Base-by-base conservation (phyloP, 2,888 invertebrate genomes). In the Resseliella maxima region DNA sequence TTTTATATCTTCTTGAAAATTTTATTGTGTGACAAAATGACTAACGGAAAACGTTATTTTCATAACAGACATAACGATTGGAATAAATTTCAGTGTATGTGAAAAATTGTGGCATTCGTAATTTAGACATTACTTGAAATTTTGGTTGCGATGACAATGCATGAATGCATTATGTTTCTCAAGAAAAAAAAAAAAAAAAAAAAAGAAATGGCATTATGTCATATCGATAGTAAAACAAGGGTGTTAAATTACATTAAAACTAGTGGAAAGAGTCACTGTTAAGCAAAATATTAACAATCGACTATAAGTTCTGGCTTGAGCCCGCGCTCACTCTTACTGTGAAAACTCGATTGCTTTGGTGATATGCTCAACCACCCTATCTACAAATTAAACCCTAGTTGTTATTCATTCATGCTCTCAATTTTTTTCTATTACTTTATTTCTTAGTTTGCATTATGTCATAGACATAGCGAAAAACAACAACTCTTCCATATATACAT, bases 211-310 rank as follows among this genome's bases (percentile, higher is more conserved):
- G 59, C 2, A 72, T 72, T 31, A 72, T 72, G 27, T 59, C 59
- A 59, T 59, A 24, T 15, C 72, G 72, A 72, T 83, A 83, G n/a
- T 36, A 83, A 83, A 83, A 83, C 83, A 83, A 83, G 83, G 83
- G 83, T 38, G 38, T 83, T 83, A 83, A 83, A 83, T 83, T 83
- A 38, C 83, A n/a, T 83, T 38, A 83, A 83, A 83, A 83, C 36
- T 83, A 83, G 83, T 83, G 36, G 72, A 72, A 72, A 0, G 83
- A 83, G 72, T 72, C 72, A 83, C 38, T 83, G 38, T 38, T 83
- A 83, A 38, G 83, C 83, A 83, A 83, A 83, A 38, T 38, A 21
- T n/a, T 36, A 35, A 38, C 38, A n/a, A 2, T 36, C 35, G 35
- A 81, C n/a, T 8, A 10, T 0, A 83, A n/a, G n/a, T n/a, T n/a